Evolutionary conservation across 2,113 vertebrate genomes (phyloP), one percentile per base, ranked within the genome.

Genomic region (Tachysurus fulvidraco): DNA sequence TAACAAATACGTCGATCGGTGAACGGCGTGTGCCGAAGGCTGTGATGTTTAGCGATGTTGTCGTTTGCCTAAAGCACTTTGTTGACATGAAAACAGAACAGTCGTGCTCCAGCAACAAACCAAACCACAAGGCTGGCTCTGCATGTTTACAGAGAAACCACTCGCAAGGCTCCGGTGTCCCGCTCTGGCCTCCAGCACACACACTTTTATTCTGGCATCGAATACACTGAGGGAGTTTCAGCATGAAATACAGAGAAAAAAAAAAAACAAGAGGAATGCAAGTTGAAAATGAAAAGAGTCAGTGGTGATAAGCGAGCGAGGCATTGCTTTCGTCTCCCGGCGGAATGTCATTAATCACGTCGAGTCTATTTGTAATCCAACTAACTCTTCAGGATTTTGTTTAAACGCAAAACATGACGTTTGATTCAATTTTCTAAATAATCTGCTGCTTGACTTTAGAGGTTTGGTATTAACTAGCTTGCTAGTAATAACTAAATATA

Each of bases 71-170:
- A 64, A 83, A 90, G 87, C 91, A 91, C 82, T 17, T 62, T 94
- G 94, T 94, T 95, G 93, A 94, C 87, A 93, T 91, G 62, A 89
- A 91, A 94, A 95, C 93, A 95, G 85, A 91, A 74, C 84, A 59
- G 89, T 52, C 90, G 80, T 91, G 89, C 92, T 93, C 89, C 91
- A 84, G 80, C 77, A 86, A 85, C 86, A 88, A 83, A 57, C 62
- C 76, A 81, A 88, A 65, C 86, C 55, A 3, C 88, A 84, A 79
- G 41, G 88, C 89, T 71, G 55, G 17, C 83, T 84, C 76, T 25
- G 88, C 85, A 23, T 94, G 93, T 94, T 94, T 93, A 94, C 76
- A 90, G 89, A 89, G 93, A 91, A 94, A 94, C 93, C 93, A 81
- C 77, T 87, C 57, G 80, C 65, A 7, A 88, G 79, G 83, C 71